Evolutionary conservation across 1,140 invertebrate genomes (phyloP).

Genomic region (Trachelipus rathkii): DNA sequence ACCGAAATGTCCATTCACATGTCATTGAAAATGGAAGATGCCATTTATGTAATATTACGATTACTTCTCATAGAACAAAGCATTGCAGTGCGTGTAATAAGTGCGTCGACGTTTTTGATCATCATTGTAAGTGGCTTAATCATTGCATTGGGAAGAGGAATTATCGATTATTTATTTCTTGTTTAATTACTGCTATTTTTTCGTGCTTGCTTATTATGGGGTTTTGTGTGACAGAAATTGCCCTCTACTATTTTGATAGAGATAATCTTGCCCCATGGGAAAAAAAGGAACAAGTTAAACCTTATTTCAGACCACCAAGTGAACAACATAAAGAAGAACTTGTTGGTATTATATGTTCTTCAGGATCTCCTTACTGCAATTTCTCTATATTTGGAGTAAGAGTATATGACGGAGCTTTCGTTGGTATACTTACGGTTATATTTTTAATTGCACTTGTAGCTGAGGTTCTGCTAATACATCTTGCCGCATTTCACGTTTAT

Average conservation of each 20-base stretch:
- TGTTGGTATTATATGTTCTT: constrained; percentile 41
- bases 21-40: constrained; percentile 93
- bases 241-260: constrained; percentile 58
- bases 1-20: constrained; percentile 77
- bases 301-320: constrained; percentile 45
- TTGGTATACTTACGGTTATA: constrained; percentile 49
- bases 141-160: constrained; percentile 90
- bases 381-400: constrained; percentile 45
- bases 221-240: constrained; percentile 64
- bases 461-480: constrained; percentile 72
- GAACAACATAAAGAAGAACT: constrained; percentile 26
- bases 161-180: constrained; percentile 79
- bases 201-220: constrained; percentile 65
- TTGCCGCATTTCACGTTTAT: constrained; percentile 85
- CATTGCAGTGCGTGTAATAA: constrained; percentile 96
- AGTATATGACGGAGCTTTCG: constrained; percentile 50
- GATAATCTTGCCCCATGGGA: constrained; percentile 53
- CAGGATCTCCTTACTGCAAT: constrained; percentile 40
- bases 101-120: constrained; percentile 86
- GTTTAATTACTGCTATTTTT: constrained; percentile 74
- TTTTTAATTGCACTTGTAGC: constrained; percentile 66
- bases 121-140: constrained; percentile 96
- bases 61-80: constrained; percentile 69
- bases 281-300: constrained; percentile 24
- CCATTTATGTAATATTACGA: constrained; percentile 83